phyloP scores from a whole-genome alignment of 2,888 invertebrate genomes.

The Caenorhabditis panamensis region DNA sequence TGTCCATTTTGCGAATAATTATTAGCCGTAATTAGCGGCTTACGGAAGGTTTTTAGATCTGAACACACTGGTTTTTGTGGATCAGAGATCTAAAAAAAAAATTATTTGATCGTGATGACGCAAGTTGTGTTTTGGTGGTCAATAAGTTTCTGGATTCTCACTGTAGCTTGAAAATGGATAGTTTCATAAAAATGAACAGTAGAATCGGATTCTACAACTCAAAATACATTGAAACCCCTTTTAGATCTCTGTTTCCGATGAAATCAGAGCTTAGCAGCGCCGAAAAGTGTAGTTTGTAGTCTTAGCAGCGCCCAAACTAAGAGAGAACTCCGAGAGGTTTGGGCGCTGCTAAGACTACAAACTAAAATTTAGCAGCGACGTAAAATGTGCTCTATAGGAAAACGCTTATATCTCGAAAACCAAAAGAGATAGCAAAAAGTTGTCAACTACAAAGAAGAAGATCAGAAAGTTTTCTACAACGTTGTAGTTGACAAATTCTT shows the following conservation, averaged over 20 bases:
- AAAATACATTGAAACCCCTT: no score
- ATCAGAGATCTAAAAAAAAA: constrained; percentile 11
- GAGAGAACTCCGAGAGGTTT: neutral
- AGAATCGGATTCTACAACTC: no score
- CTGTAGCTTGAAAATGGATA: no score
- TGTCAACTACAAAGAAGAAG: no score
- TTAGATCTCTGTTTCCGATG: no score
- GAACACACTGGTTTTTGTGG: constrained; percentile 5
- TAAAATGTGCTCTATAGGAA: no score
- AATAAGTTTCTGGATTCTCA: neutral
- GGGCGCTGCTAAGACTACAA: constrained; percentile 6
- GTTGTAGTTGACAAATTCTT: no score
- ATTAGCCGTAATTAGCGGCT: neutral
- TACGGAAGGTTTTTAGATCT: neutral
- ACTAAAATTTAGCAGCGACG: neutral
- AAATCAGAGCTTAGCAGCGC: neutral
- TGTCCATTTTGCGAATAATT: neutral
- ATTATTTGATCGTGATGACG: neutral
- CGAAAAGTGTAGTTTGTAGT: no score
- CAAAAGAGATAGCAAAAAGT: no score
- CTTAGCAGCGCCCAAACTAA: neutral
- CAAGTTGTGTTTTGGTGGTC: neutral
- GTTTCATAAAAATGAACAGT: no score
- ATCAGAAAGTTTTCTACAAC: no score
- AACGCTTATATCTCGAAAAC: no score